These are phyloP conservation scores for Columba janthina DNA, from an alignment of 2,113 vertebrate species.

Conservation along the genomic window DNA sequence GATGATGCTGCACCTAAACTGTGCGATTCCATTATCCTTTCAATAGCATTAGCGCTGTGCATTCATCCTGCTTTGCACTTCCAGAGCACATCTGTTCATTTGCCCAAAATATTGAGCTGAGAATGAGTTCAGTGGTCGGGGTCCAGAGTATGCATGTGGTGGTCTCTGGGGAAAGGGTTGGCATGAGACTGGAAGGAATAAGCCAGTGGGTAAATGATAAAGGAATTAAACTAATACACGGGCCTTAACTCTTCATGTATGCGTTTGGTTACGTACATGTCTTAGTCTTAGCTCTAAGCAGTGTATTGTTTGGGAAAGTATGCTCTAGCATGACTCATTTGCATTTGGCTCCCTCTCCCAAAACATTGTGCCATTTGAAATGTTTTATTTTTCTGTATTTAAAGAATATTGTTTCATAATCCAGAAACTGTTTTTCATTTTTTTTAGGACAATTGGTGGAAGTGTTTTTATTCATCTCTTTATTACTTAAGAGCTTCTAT, in stretches of 20 bases:
- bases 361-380: constrained; percentile 18
- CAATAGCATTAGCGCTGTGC: fast-evolving
- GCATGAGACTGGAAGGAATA: background rate
- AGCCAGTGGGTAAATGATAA: background rate
- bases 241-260: background rate
- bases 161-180: background rate
- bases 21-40: background rate
- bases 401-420: constrained; percentile 37
- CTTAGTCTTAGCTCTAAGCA: background rate
- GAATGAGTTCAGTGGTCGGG: background rate
- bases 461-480: constrained; percentile 66
- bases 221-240: background rate
- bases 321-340: constrained; percentile 5
- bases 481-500: constrained; percentile 63
- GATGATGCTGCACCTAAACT: background rate
- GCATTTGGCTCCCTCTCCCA: background rate
- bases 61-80: background rate
- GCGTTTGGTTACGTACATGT: background rate
- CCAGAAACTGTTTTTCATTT: constrained; percentile 54
- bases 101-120: background rate
- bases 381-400: constrained; percentile 38
- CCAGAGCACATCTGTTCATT: background rate
- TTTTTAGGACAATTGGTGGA: constrained; percentile 56
- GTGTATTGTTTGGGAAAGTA: constrained; percentile 17
- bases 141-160: background rate